phyloP scores from a whole-genome alignment of 2,888 invertebrate species.

The Taphrorychus bicolor region DNA sequence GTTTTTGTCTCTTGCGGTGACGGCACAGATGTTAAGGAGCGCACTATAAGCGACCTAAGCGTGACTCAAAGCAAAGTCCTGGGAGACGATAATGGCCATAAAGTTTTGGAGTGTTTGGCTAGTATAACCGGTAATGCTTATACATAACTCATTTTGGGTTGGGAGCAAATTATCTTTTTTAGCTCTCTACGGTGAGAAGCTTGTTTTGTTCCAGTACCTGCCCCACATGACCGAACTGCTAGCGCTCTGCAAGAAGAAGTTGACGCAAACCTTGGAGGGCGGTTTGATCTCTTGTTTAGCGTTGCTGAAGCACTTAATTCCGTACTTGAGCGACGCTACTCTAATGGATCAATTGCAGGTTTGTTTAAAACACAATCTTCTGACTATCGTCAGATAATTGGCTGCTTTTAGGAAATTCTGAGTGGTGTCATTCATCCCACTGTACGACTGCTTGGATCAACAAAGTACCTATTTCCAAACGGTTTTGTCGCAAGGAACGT shows the following conservation, averaged over 20 bases:
- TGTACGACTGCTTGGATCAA: slow-evolving; percentile 80
- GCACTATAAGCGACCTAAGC: slow-evolving; percentile 62
- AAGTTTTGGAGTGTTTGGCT: slow-evolving; percentile 90
- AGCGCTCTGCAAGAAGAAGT: slow-evolving; percentile 77
- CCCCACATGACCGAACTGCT: slow-evolving; percentile 89
- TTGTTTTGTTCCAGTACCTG: slow-evolving; percentile 87
- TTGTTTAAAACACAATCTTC: too few species aligned
- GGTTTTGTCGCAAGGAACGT: slow-evolving; percentile 78
- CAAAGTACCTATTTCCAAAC: slow-evolving; percentile 81
- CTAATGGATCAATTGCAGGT: slow-evolving; percentile 89
- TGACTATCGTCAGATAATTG: slow-evolving; percentile 6
- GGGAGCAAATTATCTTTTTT: too few species aligned
- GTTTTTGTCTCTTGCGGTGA: slow-evolving; percentile 59
- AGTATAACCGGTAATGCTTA: slow-evolving; percentile 76
- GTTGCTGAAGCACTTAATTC: slow-evolving; percentile 79
- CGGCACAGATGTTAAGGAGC: slow-evolving; percentile 49
- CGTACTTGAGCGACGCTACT: slow-evolving; percentile 81
- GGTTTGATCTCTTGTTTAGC: slow-evolving; percentile 86
- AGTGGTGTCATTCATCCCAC: slow-evolving; percentile 84
- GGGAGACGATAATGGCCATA: slow-evolving; percentile 82
- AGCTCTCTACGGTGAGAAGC: slow-evolving; percentile 83
- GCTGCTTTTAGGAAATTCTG: slow-evolving; percentile 78
- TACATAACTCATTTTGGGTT: too few species aligned
- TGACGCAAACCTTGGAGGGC: slow-evolving; percentile 86
- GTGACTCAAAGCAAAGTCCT: slow-evolving; percentile 71